Percentiles rank a stretch among this genome's conserved stretches.
phyloP scores from a whole-genome alignment of 2,797 vertebrate genomes.

The Dryobates pubescens region DNA sequence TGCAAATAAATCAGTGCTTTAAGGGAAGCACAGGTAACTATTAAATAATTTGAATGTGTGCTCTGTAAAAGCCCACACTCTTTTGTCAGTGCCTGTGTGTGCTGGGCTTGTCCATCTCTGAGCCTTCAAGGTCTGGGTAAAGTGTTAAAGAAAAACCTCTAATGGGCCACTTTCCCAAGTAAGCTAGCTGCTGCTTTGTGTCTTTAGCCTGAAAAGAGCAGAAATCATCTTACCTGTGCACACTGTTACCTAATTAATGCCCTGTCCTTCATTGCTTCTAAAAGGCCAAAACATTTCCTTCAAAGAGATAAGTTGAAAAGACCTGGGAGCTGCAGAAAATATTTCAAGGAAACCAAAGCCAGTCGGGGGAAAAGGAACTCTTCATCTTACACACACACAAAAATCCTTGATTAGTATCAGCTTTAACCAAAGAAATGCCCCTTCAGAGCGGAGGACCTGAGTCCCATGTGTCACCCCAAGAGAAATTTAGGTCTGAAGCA shows the following conservation, averaged over 20 bases:
- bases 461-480: background rate
- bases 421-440: slow-evolving; percentile 18
- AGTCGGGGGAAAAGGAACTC: background rate
- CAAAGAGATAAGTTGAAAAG: background rate
- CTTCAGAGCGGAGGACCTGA: background rate
- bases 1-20: background rate
- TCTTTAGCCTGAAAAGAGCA: background rate
- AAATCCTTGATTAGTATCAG: background rate
- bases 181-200: background rate
- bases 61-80: background rate
- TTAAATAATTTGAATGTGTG: background rate
- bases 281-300: background rate
- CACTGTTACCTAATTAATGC: background rate
- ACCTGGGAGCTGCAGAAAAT: background rate
- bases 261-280: background rate
- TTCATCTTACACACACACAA: background rate
- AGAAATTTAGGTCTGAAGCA: slow-evolving; percentile 18
- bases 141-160: background rate
- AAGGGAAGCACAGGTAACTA: background rate
- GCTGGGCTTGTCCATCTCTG: background rate
- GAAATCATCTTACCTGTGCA: background rate
- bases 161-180: background rate
- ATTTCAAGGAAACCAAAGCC: slow-evolving; percentile 1
- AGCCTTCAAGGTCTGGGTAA: background rate
- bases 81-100: background rate